These are phyloP conservation scores for Polydrusus tereticollis DNA, from an alignment of 2,888 invertebrate species.

Conservation along the genomic window DNA sequence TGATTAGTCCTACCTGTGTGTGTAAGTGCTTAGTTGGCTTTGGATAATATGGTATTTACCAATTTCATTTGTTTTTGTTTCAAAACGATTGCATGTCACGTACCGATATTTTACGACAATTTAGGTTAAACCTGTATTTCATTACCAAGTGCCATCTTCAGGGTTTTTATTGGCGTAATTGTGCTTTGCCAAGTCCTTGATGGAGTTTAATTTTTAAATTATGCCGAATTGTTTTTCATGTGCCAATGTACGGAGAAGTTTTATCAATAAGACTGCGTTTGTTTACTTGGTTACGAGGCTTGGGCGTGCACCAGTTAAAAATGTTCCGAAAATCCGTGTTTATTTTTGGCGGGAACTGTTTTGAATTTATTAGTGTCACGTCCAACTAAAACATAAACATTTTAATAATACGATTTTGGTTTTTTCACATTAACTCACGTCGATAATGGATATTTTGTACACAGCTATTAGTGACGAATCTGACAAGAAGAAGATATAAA, in stretches of 20 bases:
- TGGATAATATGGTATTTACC: constrained; percentile 32
- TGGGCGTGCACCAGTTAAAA: not conserved
- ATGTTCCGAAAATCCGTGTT: not conserved
- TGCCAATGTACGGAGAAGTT: constrained; percentile 30
- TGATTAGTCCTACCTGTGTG: constrained; percentile 42
- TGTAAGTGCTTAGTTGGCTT: constrained; percentile 44
- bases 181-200: constrained; percentile 37
- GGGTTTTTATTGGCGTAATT: constrained; percentile 41
- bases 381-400: not conserved
- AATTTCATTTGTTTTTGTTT: constrained; percentile 39
- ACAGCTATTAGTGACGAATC: not conserved
- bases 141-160: not conserved
- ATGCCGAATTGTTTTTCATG: constrained; percentile 33
- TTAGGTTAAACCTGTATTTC: not conserved
- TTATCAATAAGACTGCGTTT: constrained; percentile 37
- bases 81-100: constrained; percentile 37
- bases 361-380: not conserved
- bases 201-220: constrained; percentile 45
- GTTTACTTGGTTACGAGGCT: constrained; percentile 26
- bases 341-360: constrained; percentile 18
- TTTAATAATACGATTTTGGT: too few relatives aligned
- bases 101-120: constrained; percentile 1
- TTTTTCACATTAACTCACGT: too few relatives aligned
- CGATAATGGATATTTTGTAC: not conserved
- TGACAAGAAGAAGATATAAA: too few relatives aligned